Percentiles rank a stretch among this genome's conserved stretches.
Evolutionary conservation across 2,113 vertebrate species (phyloP).

Genomic region (Misgurnus mizolepis): DNA sequence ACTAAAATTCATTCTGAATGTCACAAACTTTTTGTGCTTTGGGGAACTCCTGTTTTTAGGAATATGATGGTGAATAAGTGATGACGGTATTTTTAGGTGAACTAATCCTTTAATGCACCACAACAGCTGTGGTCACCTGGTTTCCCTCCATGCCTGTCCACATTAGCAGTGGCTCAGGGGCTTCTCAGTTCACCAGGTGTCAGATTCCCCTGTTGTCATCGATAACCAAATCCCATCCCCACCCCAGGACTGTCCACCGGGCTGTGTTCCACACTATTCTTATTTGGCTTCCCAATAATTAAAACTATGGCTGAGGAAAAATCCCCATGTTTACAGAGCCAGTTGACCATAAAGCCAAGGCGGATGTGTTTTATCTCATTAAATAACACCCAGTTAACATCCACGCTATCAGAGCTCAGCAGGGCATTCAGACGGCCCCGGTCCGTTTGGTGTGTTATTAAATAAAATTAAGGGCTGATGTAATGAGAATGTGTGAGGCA

Average conservation of each 20-base stretch:
- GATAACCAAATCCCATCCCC: conserved; percentile 5
- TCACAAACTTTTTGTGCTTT: no score
- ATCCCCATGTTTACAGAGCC: conserved; percentile 16
- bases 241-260: conserved; percentile 41
- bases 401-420: not conserved
- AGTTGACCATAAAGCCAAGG: conserved; percentile 1
- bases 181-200: conserved; percentile 53
- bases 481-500: not conserved
- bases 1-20: no score
- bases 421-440: no score
- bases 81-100: conserved; percentile 5
- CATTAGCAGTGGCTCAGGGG: conserved; percentile 53
- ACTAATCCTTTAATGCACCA: conserved; percentile 43
- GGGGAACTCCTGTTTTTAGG: no score
- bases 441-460: no score
- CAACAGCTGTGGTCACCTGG: conserved; percentile 33
- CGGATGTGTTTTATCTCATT: not conserved
- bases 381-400: conserved; percentile 8
- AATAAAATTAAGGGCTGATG: no score
- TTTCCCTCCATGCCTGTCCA: conserved; percentile 35
- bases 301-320: not conserved
- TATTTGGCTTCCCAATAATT: conserved; percentile 44
- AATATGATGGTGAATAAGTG: no score
- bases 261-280: conserved; percentile 66
- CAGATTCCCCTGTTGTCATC: conserved; percentile 49